Conservation (phyloP, 2,888 invertebrate species). For the Dioctria rufipes region DNA sequence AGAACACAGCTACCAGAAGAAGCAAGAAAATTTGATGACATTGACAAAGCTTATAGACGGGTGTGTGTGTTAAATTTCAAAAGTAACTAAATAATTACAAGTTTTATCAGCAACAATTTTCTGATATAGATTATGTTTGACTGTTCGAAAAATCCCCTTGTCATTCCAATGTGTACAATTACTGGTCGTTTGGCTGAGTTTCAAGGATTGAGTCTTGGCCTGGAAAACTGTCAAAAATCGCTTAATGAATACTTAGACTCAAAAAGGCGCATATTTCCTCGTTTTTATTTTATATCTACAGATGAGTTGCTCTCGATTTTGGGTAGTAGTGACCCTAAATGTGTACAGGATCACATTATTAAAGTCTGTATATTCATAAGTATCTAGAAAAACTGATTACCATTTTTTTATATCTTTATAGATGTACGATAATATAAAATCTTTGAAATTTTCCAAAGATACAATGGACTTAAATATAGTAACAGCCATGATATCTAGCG, state of each 20-base stretch:
- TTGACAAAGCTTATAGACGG: slow-evolving; percentile 85
- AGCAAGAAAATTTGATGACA: slow-evolving; percentile 91
- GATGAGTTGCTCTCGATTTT: slow-evolving; percentile 92
- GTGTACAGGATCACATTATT: slow-evolving; percentile 94
- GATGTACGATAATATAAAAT: slow-evolving; percentile 94
- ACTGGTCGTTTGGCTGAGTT: slow-evolving; percentile 84
- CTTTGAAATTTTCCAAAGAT: slow-evolving; percentile 80
- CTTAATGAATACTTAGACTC: slow-evolving; percentile 91
- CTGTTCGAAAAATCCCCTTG: slow-evolving; percentile 84
- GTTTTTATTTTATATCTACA: slow-evolving; percentile 95
- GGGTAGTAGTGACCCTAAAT: slow-evolving; percentile 86
- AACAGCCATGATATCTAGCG: slow-evolving; percentile 88
- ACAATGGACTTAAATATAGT: slow-evolving; percentile 78
- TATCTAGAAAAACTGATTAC: neutral
- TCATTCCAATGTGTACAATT: slow-evolving; percentile 84
- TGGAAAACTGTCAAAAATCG: slow-evolving; percentile 93
- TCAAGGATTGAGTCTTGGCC: slow-evolving; percentile 78
- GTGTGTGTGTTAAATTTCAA: slow-evolving; percentile 68
- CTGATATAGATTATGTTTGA: slow-evolving; percentile 83
- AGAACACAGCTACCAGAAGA: slow-evolving; percentile 89
- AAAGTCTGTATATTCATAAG: slow-evolving; percentile 75
- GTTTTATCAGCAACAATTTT: neutral
- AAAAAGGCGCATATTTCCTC: slow-evolving; percentile 88
- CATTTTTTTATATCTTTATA: slow-evolving; percentile 64
- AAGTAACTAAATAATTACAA: neutral